Base-by-base conservation (phyloP, 2,888 invertebrate genomes). In the Ennomos erosarius region DNA sequence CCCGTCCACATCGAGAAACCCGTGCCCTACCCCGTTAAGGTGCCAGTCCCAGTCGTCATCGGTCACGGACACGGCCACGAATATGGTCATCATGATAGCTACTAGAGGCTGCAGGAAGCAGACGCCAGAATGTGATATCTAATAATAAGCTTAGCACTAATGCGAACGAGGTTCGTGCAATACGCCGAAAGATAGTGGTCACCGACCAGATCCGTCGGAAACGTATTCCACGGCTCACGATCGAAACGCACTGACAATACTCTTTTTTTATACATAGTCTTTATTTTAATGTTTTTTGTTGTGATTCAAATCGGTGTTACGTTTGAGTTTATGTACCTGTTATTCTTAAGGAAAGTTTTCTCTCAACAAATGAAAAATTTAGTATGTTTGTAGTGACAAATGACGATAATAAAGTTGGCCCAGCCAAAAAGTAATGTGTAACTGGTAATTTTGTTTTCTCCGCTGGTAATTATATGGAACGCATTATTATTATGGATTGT, bases 21-120 rank as follows among this genome's bases (percentile, higher is more conserved):
- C 57, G 94, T 94, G 66, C 94, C 94, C 9, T 93, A 93, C 87
- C 94, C 95, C 43, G 94, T 94, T 64, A 94, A 95, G 82, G 94
- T 95, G 64, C 90, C 89, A 50, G 90, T 92, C 63, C 93, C 93
- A 72, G 93, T 93, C 47, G 84, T 92, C 62, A 85, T 93, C 73
- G 84, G 87, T 78, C 84, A 86, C 76, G 84, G 73, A 74, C 88
- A 90, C 75, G 89, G 90, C 76, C 88, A 92, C 85, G 91, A 84
- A 82, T 86, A 90, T 82, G 89, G 86, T 43, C 88, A 91, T 85
- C 90, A 93, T 91, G 92, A 80, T 78, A 86, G 92, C 90, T 92
- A 92, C 80, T 92, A 92, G 74, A 84, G 88, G 90, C 85, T 91
- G 92, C 88, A 92, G 91, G 92, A 82, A 92, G 93, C 85, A 85